Conservation (phyloP, 2,888 invertebrate species). For the Rhodophaea formosa region DNA sequence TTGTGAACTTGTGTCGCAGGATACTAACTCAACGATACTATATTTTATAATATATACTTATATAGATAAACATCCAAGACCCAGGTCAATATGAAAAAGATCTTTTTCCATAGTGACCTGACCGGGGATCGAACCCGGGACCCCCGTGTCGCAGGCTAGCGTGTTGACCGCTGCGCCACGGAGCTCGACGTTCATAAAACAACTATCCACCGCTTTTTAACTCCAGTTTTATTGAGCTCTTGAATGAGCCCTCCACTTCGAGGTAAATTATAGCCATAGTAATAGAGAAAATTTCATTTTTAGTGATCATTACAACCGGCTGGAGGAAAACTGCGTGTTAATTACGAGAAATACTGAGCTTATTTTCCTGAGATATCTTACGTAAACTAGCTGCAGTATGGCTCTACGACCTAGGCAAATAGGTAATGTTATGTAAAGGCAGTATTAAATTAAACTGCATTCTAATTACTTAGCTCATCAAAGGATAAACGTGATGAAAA, state of each 20-base stretch:
- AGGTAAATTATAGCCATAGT: neutral
- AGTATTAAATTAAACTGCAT: neutral
- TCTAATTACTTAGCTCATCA: no score
- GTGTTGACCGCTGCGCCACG: no score
- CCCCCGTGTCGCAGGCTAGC: no score
- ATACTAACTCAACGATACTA: no score
- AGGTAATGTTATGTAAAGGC: neutral
- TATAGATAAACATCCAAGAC: no score
- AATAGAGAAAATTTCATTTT: neutral
- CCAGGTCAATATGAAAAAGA: no score
- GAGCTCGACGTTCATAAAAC: slow-evolving; percentile 3
- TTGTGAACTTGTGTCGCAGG: no score
- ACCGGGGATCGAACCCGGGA: no score
- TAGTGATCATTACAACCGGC: neutral
- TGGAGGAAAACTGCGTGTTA: slow-evolving; percentile 17
- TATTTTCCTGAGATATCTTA: slow-evolving; percentile 34
- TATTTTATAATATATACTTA: no score
- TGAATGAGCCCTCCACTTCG: neutral
- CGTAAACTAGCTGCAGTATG: slow-evolving; percentile 31
- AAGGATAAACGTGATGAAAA: no score
- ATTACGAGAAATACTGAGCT: slow-evolving; percentile 23
- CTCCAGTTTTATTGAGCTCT: slow-evolving; percentile 1
- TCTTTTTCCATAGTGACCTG: no score
- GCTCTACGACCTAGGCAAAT: slow-evolving; percentile 24
- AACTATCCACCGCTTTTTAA: neutral